Percentiles rank a stretch among this genome's conserved stretches.
These are phyloP conservation scores for Sycobia sp. DNA, from an alignment of 1,140 invertebrate species.

Conservation along the genomic window DNA sequence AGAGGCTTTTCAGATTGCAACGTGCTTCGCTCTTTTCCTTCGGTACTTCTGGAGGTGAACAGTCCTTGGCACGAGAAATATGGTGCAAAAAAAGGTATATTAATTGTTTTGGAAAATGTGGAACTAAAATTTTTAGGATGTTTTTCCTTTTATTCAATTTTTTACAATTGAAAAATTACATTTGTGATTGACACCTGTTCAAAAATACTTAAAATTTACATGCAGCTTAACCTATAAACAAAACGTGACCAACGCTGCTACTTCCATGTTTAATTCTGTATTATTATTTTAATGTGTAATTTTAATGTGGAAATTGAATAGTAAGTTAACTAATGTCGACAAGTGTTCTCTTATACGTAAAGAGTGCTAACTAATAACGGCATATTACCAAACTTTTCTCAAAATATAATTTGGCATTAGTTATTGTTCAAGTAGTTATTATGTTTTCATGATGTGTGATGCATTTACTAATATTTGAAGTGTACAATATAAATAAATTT, in stretches of 20 bases:
- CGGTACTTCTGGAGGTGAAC: neutral
- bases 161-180: neutral
- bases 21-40: slow-evolving; percentile 25
- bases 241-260: slow-evolving; percentile 8
- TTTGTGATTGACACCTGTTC: too few species aligned
- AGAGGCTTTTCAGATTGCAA: slow-evolving; percentile 16
- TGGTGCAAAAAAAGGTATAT: slow-evolving; percentile 35
- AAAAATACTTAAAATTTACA: neutral
- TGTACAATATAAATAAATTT: neutral
- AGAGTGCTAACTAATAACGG: too few species aligned
- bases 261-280: neutral
- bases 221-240: slow-evolving; percentile 15
- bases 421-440: neutral
- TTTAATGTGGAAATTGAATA: neutral
- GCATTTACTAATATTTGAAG: neutral
- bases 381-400: too few species aligned
- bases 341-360: too few species aligned
- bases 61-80: slow-evolving; percentile 4
- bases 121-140: neutral
- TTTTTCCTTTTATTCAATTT: neutral
- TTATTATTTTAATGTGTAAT: neutral
- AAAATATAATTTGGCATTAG: too few species aligned
- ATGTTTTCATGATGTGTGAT: neutral
- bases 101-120: neutral
- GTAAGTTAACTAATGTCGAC: too few species aligned